These are phyloP conservation scores for Noturus placidus DNA, from an alignment of 2,113 vertebrate species.

Conservation along the genomic window DNA sequence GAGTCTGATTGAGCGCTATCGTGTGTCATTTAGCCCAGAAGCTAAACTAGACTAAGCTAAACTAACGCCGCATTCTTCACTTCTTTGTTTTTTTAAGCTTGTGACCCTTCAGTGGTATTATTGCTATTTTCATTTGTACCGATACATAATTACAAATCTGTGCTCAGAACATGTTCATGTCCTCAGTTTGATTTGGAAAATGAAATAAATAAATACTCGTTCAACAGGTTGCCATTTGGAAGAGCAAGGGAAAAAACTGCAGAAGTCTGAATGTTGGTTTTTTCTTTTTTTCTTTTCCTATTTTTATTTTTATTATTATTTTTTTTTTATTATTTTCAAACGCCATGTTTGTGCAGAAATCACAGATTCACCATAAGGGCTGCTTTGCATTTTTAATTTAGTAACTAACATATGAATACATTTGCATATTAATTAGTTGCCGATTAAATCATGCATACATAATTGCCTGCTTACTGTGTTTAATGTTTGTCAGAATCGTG, in stretches of 20 bases:
- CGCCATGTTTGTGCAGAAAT: constrained; percentile 95
- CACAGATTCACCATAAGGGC: constrained; percentile 99
- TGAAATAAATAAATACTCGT: neutral
- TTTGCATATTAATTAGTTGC: constrained; percentile 99
- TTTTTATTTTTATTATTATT: constrained; percentile 73
- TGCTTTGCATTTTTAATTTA: constrained; percentile 99
- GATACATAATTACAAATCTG: constrained; percentile 21
- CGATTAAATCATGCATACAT: constrained; percentile 99
- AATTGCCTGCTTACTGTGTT: constrained; percentile 81
- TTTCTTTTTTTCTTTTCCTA: constrained; percentile 63
- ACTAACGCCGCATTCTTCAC: neutral
- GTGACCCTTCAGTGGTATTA: neutral
- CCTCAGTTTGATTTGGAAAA: constrained; percentile 14
- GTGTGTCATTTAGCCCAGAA: neutral
- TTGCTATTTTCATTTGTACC: constrained; percentile 16
- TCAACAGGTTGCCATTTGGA: constrained; percentile 72
- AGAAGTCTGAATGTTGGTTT: constrained; percentile 65
- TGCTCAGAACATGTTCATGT: neutral
- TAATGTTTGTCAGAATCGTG: constrained; percentile 90
- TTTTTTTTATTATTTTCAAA: constrained; percentile 86
- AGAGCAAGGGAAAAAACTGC: constrained; percentile 25
- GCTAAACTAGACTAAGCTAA: neutral
- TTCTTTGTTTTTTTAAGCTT: neutral
- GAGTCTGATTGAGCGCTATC: neutral
- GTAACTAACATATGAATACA: constrained; percentile 99